Evolutionary conservation across 2,888 invertebrate species (phyloP).

Genomic region (Sphaerophoria rueppellii): DNA sequence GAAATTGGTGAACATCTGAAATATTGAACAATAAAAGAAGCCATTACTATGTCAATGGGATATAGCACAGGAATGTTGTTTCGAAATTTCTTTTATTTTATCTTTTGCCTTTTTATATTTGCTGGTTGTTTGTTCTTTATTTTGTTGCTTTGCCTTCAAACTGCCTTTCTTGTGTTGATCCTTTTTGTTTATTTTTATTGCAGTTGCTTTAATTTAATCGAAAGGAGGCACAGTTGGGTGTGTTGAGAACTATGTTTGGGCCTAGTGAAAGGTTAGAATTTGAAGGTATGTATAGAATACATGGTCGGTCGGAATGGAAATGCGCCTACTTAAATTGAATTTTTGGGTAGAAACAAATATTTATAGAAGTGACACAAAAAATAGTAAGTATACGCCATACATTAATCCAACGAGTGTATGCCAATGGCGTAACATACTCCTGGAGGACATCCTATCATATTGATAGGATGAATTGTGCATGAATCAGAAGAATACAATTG

Average conservation of each 20-base stretch:
- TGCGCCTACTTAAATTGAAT: too few relatives aligned
- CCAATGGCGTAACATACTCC: too few relatives aligned
- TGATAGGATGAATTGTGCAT: too few relatives aligned
- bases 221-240: constrained; percentile 11
- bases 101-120: neutral
- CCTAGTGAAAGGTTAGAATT: constrained; percentile 17
- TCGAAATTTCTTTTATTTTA: constrained; percentile 44
- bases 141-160: constrained; percentile 1
- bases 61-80: constrained; percentile 44
- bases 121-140: constrained; percentile 3
- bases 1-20: constrained; percentile 48
- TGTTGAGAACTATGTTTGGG: constrained; percentile 38
- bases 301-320: too few relatives aligned
- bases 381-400: too few relatives aligned
- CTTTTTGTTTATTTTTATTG: constrained; percentile 65
- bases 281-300: too few relatives aligned
- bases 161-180: constrained; percentile 39
- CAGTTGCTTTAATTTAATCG: constrained; percentile 67
- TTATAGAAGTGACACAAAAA: too few relatives aligned
- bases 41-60: constrained; percentile 48
- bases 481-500: too few relatives aligned
- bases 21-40: constrained; percentile 58
- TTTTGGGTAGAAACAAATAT: too few relatives aligned
- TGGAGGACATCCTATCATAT: too few relatives aligned
- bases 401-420: too few relatives aligned